These are phyloP conservation scores for Sarcophaga bullata DNA, from an alignment of 1,140 invertebrate genomes.

Conservation along the genomic window DNA sequence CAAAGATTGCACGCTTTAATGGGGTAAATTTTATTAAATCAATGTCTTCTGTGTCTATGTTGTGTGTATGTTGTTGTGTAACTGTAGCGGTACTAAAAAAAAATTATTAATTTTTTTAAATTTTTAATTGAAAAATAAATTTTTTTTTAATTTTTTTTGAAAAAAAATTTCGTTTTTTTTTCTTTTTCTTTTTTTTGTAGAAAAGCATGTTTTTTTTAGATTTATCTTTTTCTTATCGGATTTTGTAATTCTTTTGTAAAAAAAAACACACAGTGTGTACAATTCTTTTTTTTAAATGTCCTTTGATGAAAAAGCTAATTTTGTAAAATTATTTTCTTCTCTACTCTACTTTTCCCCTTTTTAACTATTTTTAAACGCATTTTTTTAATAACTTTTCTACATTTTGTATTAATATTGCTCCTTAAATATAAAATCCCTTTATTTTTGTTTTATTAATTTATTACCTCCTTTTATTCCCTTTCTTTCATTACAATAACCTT, in stretches of 20 bases:
- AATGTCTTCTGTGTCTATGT: conserved; percentile 34
- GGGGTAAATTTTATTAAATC: conserved; percentile 56
- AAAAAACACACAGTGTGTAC: neutral
- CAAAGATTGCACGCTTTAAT: conserved; percentile 56
- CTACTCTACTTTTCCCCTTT: neutral
- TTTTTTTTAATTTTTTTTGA: too few species aligned
- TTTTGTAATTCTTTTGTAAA: neutral
- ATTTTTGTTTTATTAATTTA: neutral
- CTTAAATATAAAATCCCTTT: neutral
- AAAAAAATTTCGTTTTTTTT: too few species aligned
- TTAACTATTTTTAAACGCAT: neutral
- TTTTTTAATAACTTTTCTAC: conserved; percentile 2
- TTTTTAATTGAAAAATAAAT: too few species aligned
- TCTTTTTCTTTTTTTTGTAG: too few species aligned
- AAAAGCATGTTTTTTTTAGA: too few species aligned
- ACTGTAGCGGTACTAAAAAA: too few species aligned
- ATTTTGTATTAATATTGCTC: neutral
- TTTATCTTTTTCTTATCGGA: too few species aligned
- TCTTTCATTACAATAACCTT: neutral
- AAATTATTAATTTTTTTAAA: too few species aligned
- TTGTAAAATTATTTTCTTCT: conserved; percentile 16
- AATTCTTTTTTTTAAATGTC: neutral
- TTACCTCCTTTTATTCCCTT: conserved; percentile 35
- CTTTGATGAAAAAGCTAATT: conserved; percentile 14
- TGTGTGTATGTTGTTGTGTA: conserved; percentile 28